Evolutionary conservation across 2,113 vertebrate species (phyloP), one percentile per base, ranked within the genome.

Genomic region (Pelobates fuscus): DNA sequence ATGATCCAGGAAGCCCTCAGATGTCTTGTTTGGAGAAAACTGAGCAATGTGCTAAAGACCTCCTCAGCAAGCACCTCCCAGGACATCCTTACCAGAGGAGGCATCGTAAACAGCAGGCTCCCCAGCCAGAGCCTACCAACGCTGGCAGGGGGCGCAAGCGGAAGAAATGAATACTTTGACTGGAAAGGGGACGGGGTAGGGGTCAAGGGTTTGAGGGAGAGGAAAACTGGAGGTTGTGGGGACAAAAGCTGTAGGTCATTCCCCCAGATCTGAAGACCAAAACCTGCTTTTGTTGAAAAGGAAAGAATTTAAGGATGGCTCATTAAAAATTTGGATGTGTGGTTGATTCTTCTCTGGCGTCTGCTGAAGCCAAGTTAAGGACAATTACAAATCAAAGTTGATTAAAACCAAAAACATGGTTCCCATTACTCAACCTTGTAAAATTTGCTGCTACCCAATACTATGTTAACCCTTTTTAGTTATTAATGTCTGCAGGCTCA

Each of bases 11-110:
- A 84, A 97, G 95, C 89, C 90, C 91, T 0, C 91, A 98, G 66
- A 91, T 98, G 21, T 87, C 88, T 86, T 97, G 95, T 81, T 87
- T 94, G 88, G 87, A 86, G 78, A 97, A 97, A 89, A 97, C 96
- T 0, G 97, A 99, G 90, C 93, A 95, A 84, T 89, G 90, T 67
- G 92, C 98, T 77, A 87, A 88, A 1, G 94, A 95, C 77, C 92
- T 99, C 82, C 87, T 99, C 71, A 91, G 93, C 46, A 97, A 96
- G 83, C 93, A 94, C 82, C 90, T 98, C 64, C 97, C 96, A 0
- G 90, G 94, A 80, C 90, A 96, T 84, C 84, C 80, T 0, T 99
- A 99, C 69, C 82, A 91, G 11, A 95, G 97, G 37, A 89, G 96
- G 59, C 95, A 90, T 77, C 83, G 82, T 46, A 94, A 91, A 87